Evolutionary conservation across 23 tunicate genomes (phyloP), one percentile per base, ranked within the genome.

Genomic region (Clavelina lepadiformis): DNA sequence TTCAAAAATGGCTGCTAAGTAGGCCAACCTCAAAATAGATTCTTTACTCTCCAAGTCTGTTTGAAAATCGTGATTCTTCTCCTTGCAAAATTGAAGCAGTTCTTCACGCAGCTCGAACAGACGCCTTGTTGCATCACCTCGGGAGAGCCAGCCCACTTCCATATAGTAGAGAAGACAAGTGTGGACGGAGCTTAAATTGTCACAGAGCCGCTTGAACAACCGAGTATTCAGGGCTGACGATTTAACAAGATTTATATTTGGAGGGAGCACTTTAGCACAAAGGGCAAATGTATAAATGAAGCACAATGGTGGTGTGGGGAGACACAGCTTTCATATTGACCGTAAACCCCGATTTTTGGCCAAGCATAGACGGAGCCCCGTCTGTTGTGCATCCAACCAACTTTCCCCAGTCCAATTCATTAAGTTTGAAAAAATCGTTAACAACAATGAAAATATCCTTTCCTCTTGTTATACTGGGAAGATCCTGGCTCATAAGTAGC

Each of bases 41-140:
- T 63, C 72, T 68, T 74, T 37, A 46, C 61, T 50, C 41, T 63
- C 80, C 61, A 74, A 26, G 67, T 63, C 38, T 34, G 24, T 74
- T 63, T 54, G 52, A 52, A 76, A 76, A 76, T 76, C 73, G 35
- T 76, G 73, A 76, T 76, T 38, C 59, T 76, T 65, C 60, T 65
- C 57, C 73, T 38, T 51, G 63, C 52, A 76, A 69, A 76, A 66
- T 65, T 37, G 35, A 31, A 76, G 73, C 34, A 76, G 73, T 22
- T 76, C 87, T 50, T 80, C 79, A 23, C 87, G 63, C 78, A 80
- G 65, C 72, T 80, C 66, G 58, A 76, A 65, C 72, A 76, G 73
- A 69, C 64, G 73, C 72, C 72, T 76, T 65, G 82, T 76, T 65
- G 73, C 65, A 76, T 76, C 66, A 38, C 82, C 82, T 51, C 73